Conservation (phyloP, 2,797 vertebrate genomes). For the Gambelia wislizenii region DNA sequence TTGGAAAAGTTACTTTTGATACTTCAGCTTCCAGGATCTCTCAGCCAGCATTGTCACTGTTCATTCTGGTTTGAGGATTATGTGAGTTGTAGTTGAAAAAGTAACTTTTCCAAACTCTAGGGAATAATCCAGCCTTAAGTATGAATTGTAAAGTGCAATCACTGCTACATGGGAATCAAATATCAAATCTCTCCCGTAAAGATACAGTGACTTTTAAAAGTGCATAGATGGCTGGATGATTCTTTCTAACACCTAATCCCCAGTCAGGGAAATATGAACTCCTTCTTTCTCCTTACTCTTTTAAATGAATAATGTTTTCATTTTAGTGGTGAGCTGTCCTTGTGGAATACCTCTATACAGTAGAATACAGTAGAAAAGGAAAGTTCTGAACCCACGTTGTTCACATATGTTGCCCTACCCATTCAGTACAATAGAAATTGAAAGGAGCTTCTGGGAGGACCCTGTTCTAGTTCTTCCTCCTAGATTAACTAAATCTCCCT, state of each 20-base stretch:
- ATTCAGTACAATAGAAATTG: neutral
- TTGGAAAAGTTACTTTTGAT: too few species aligned
- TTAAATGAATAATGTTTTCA: neutral
- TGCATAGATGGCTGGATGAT: neutral
- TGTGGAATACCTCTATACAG: neutral
- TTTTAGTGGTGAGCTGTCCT: neutral
- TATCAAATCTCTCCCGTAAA: neutral
- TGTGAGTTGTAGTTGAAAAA: too few species aligned
- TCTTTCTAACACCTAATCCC: too few species aligned
- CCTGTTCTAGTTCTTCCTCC: neutral
- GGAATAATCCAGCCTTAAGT: neutral
- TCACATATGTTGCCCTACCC: too few species aligned
- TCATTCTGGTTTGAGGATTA: too few species aligned
- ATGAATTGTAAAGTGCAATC: neutral
- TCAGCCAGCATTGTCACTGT: too few species aligned
- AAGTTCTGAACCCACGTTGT: neutral
- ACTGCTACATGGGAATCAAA: neutral
- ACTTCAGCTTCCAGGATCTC: too few species aligned
- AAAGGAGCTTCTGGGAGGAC: neutral
- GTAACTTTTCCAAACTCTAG: too few species aligned
- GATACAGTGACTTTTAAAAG: neutral
- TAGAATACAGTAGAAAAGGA: neutral
- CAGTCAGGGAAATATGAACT: neutral
- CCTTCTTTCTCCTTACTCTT: neutral
- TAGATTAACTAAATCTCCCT: neutral